Conservation (phyloP, 2,888 invertebrate genomes). For the Syrista parreyssii region DNA sequence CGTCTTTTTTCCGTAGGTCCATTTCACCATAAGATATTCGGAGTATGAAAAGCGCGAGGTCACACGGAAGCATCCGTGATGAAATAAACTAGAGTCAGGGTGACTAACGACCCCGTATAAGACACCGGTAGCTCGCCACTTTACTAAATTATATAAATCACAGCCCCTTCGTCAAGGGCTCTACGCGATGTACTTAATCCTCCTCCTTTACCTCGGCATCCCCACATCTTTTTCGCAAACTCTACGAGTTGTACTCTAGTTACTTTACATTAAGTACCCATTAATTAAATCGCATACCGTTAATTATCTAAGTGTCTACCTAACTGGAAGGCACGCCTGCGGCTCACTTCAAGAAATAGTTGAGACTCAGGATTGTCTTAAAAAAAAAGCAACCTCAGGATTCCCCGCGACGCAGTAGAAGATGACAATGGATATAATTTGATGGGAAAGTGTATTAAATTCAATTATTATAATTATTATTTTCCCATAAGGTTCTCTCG, state of each 20-base stretch:
- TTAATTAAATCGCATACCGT: conserved; percentile 53
- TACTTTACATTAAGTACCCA: conserved; percentile 56
- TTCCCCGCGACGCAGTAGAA: background rate
- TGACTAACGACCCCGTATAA: conserved; percentile 53
- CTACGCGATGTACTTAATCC: conserved; percentile 51
- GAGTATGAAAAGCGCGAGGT: background rate
- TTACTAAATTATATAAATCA: conserved; percentile 65
- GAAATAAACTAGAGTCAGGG: conserved; percentile 21
- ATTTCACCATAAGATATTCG: background rate
- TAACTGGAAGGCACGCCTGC: conserved; percentile 35
- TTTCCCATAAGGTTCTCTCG: background rate
- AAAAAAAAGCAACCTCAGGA: background rate
- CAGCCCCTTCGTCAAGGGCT: conserved; percentile 56
- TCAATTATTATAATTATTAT: conserved; percentile 4
- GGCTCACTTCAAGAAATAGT: conserved; percentile 9
- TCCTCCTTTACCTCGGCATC: conserved; percentile 26
- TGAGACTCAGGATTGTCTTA: background rate
- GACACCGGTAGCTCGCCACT: conserved; percentile 54
- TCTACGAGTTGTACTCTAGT: conserved; percentile 43
- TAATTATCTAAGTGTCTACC: conserved; percentile 47
- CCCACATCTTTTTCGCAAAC: conserved; percentile 9
- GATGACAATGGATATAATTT: background rate
- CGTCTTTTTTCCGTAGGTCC: background rate
- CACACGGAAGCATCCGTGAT: background rate
- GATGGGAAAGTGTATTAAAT: background rate